A percentile compares a stretch with the other conserved stretches of the same genome.
These are phyloP conservation scores for Drosophila dunni DNA, from an alignment of 1,140 invertebrate genomes.

Conservation along the genomic window DNA sequence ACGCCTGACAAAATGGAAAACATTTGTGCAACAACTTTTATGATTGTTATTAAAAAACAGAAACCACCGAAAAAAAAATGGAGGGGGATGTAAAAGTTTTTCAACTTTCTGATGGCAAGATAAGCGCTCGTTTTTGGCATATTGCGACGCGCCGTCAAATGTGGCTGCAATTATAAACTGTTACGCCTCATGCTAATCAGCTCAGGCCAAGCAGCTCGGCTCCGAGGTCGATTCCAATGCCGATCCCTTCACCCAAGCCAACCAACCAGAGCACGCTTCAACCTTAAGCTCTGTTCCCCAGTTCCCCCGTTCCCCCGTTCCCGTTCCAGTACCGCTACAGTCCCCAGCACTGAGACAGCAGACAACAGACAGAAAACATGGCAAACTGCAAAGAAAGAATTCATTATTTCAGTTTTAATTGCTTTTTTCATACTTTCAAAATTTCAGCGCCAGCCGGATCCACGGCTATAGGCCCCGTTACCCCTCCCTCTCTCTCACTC, in stretches of 20 bases:
- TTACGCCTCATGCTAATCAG: conserved; percentile 83
- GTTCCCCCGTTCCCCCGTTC: not conserved
- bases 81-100: conserved; percentile 63
- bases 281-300: conserved; percentile 17
- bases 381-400: conserved; percentile 73
- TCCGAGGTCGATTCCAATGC: conserved; percentile 28
- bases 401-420: conserved; percentile 84
- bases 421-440: conserved; percentile 83
- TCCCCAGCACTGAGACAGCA: conserved; percentile 5
- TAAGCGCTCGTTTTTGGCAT: conserved; percentile 76
- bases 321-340: conserved; percentile 25
- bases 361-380: conserved; percentile 48
- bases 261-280: conserved; percentile 52
- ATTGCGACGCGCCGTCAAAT: conserved; percentile 69
- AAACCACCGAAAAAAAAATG: no score
- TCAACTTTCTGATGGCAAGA: conserved; percentile 79
- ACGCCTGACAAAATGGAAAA: conserved; percentile 43
- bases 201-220: conserved; percentile 63
- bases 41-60: conserved; percentile 57
- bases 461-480: not conserved
- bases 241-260: conserved; percentile 60
- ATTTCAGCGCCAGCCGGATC: conserved; percentile 62
- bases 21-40: conserved; percentile 64
- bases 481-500: not conserved
- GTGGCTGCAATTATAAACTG: conserved; percentile 83